These are phyloP conservation scores for Panulirus ornatus DNA, from an alignment of 1,140 invertebrate genomes.

Conservation along the genomic window DNA sequence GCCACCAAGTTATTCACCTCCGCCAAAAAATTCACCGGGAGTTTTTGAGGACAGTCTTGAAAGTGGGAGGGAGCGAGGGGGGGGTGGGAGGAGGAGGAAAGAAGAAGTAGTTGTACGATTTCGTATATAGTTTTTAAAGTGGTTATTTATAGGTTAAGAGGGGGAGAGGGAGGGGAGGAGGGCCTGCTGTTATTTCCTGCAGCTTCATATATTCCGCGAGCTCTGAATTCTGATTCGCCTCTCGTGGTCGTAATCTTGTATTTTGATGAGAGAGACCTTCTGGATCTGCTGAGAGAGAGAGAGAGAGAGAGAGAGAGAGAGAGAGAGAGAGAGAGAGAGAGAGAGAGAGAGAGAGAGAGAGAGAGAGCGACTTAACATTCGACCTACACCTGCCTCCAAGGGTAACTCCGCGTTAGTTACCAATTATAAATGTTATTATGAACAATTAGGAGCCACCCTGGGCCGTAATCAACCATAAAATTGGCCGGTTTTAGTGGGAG, in stretches of 20 bases:
- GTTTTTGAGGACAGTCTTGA: not conserved
- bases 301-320: no score
- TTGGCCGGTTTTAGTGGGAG: not conserved
- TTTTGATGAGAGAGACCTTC: no score
- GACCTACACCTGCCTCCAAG: not conserved
- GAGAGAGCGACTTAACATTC: no score
- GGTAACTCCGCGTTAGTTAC: not conserved
- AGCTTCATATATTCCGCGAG: no score
- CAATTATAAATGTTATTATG: constrained; percentile 1
- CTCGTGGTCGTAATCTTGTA: no score
- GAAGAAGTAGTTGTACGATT: not conserved
- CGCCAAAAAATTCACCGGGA: no score
- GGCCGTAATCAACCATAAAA: constrained; percentile 6
- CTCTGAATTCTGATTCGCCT: no score
- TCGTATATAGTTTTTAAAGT: no score
- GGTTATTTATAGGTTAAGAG: not conserved
- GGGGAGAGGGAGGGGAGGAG: not conserved
- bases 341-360: no score
- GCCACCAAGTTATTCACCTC: not conserved
- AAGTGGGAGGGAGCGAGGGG: not conserved
- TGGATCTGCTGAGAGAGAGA: no score
- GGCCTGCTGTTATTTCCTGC: not conserved
- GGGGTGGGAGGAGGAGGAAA: not conserved
- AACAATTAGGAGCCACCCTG: constrained; percentile 2
- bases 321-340: no score